Evolutionary conservation across 2,113 vertebrate species (phyloP).

Genomic region (Laticauda laticaudata): DNA sequence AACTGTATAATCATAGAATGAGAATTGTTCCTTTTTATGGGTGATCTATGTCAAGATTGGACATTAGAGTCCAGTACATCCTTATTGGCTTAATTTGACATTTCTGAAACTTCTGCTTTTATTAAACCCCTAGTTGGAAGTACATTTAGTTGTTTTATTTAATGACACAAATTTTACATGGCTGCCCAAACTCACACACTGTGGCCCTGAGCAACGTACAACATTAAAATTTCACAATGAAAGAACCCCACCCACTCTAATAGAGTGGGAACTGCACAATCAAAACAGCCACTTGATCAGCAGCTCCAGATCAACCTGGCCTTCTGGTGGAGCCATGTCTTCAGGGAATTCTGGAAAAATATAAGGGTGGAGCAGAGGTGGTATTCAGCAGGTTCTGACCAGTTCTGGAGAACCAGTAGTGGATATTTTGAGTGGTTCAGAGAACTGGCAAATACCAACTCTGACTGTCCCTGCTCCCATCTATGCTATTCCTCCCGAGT

Average conservation of each 20-base stretch:
- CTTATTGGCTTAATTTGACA: not conserved
- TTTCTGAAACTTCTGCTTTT: not conserved
- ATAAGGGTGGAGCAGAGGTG: not conserved
- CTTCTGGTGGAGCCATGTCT: not conserved
- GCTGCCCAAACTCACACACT: not conserved
- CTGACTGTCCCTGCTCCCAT: too few relatives aligned
- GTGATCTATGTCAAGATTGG: not conserved
- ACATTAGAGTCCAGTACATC: not conserved
- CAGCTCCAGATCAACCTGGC: not conserved
- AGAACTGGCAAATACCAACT: too few relatives aligned
- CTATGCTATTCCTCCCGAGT: too few relatives aligned
- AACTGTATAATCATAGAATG: not conserved
- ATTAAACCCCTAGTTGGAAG: not conserved
- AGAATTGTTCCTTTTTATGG: not conserved
- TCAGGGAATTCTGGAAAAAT: not conserved
- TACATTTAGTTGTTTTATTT: not conserved
- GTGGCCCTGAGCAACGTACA: not conserved
- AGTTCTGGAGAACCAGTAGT: too few relatives aligned
- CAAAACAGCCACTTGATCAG: not conserved
- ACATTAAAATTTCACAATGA: not conserved
- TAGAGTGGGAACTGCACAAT: not conserved
- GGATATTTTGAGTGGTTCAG: too few relatives aligned
- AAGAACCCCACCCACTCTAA: not conserved
- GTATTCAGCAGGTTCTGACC: too few relatives aligned
- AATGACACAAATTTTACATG: not conserved